Conservation (phyloP, 1,140 invertebrate species). For the Potamilus streckersoni region DNA sequence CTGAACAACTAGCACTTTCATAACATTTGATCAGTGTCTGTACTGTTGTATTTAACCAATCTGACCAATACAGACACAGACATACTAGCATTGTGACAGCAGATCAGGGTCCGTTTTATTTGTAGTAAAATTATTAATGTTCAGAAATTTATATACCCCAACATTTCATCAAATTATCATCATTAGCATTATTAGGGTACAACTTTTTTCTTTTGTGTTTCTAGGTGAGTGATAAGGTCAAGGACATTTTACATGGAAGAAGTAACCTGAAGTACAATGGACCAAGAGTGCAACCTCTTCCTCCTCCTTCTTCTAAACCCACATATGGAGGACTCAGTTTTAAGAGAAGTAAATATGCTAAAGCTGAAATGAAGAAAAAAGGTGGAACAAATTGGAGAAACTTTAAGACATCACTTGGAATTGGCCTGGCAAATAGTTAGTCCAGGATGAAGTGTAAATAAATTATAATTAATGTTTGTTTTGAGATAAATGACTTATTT, state of each 20-base stretch:
- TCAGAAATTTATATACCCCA: background rate
- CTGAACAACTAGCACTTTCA: too few relatives aligned
- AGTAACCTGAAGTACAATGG: conserved; percentile 49
- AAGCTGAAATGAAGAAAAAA: conserved; percentile 20
- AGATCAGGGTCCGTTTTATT: too few relatives aligned
- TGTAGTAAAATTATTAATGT: background rate
- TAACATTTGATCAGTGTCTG: too few relatives aligned
- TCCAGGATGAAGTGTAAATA: too few relatives aligned
- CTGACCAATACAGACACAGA: background rate
- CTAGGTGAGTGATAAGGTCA: conserved; percentile 55
- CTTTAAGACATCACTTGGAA: conserved; percentile 23
- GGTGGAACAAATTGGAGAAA: conserved; percentile 46
- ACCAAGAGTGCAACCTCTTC: conserved; percentile 49
- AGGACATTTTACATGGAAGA: conserved; percentile 46
- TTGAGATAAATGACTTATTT: too few relatives aligned
- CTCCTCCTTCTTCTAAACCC: conserved; percentile 40
- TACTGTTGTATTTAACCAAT: background rate
- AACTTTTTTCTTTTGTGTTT: conserved; percentile 3
- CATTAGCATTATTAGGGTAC: too few relatives aligned
- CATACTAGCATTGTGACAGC: background rate
- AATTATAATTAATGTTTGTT: too few relatives aligned
- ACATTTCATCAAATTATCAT: too few relatives aligned
- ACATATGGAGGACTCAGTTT: conserved; percentile 20
- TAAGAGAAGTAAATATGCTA: conserved; percentile 12
- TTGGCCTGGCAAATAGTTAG: conserved; percentile 21